Evolutionary conservation across 2,113 vertebrate species (phyloP).

Genomic region (Gallinago undulata): DNA sequence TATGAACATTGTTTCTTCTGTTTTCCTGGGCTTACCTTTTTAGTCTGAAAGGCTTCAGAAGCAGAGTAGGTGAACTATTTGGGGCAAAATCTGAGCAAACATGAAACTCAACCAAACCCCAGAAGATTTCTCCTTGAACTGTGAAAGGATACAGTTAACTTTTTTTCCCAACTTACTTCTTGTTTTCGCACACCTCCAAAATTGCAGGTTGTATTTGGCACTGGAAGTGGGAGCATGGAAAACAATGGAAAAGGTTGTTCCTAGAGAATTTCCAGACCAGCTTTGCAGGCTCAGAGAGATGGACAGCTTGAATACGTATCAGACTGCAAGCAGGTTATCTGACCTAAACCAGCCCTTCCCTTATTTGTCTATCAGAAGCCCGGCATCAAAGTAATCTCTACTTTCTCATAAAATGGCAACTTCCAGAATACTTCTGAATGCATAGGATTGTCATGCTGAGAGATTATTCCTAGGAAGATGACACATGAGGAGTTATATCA

Average conservation of each 20-base stretch:
- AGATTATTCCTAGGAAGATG: conserved; percentile 18
- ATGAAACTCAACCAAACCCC: not conserved
- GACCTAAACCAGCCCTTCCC: not conserved
- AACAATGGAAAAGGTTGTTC: conserved; percentile 35
- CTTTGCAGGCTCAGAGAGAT: not conserved
- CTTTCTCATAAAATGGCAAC: not conserved
- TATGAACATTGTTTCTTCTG: conserved; percentile 24
- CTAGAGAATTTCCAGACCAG: conserved; percentile 5
- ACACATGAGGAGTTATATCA: not conserved
- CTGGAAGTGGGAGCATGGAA: not conserved
- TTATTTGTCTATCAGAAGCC: conserved; percentile 17
- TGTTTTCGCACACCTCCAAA: conserved; percentile 38
- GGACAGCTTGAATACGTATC: not conserved
- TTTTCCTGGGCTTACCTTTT: conserved; percentile 47
- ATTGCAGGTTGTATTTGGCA: conserved; percentile 4
- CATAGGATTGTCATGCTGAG: conserved; percentile 8
- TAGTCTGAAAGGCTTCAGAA: conserved; percentile 30
- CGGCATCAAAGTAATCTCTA: conserved; percentile 15
- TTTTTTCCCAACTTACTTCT: not conserved
- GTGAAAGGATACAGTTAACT: not conserved
- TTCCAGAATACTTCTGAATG: conserved; percentile 24
- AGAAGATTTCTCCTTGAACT: not conserved
- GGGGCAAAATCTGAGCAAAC: not conserved
- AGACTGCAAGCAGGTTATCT: not conserved
- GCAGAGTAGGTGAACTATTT: not conserved